Evolutionary conservation across 2,797 vertebrate genomes (phyloP).

Genomic region (Agapornis canus): DNA sequence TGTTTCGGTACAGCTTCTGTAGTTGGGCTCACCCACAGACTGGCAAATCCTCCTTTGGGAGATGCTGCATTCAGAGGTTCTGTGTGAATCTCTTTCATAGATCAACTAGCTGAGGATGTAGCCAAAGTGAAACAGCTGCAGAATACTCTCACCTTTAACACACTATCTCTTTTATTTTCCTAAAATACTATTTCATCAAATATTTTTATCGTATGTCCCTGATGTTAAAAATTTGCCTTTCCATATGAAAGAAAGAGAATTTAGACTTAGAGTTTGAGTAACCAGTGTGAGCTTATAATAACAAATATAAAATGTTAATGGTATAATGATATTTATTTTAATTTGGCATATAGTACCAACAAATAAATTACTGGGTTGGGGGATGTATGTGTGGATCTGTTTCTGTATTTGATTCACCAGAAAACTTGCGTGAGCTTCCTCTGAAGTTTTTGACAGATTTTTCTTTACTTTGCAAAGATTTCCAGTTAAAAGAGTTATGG

Average conservation of each 20-base stretch:
- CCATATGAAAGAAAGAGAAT: neutral
- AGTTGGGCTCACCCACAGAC: accelerated
- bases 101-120: neutral
- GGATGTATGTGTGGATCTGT: neutral
- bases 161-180: neutral
- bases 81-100: neutral
- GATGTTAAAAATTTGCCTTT: neutral
- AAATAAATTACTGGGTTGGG: neutral
- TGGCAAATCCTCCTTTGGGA: neutral
- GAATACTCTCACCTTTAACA: neutral
- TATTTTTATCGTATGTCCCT: neutral
- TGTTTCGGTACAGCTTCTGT: neutral
- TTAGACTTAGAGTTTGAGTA: neutral
- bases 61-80: neutral
- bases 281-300: neutral
- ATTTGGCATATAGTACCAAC: neutral
- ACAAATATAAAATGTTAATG: neutral
- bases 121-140: neutral
- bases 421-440: neutral
- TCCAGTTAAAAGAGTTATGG: neutral
- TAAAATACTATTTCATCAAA: neutral
- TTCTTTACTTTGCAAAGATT: neutral
- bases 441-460: neutral
- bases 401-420: neutral
- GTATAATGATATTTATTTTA: neutral